Evolutionary conservation across 2,888 invertebrate genomes (phyloP).

Genomic region (Drosophila monieri): DNA sequence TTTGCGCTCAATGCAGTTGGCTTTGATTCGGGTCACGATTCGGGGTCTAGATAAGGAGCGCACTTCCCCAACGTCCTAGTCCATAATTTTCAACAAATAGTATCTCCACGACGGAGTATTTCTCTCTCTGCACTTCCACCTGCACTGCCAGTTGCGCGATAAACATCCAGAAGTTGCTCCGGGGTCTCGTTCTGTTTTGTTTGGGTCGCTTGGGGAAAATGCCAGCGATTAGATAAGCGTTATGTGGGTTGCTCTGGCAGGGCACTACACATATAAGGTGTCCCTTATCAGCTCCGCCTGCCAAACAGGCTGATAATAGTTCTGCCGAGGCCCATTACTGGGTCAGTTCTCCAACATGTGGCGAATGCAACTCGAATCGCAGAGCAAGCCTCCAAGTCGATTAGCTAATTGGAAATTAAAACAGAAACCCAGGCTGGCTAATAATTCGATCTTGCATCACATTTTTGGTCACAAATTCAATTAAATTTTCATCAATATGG

Average conservation of each 20-base stretch:
- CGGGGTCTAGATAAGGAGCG: constrained; percentile 23
- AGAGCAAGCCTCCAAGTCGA: constrained; percentile 4
- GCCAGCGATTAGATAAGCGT: constrained; percentile 64
- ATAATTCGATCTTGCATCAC: constrained; percentile 18
- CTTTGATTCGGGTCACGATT: constrained; percentile 68
- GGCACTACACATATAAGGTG: constrained; percentile 3
- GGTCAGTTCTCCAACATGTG: constrained; percentile 30
- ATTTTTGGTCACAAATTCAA: constrained; percentile 41
- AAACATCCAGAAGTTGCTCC: constrained; percentile 31
- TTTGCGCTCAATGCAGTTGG: constrained; percentile 44
- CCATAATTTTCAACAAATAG: not conserved
- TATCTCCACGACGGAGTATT: not conserved
- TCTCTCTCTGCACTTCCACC: constrained; percentile 14
- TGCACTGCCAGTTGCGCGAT: constrained; percentile 26
- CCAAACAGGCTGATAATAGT: constrained; percentile 26
- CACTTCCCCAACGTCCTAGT: not conserved
- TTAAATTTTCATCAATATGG: constrained; percentile 41
- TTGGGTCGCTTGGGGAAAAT: constrained; percentile 43
- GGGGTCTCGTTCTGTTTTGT: constrained; percentile 23
- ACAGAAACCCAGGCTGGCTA: constrained; percentile 11
- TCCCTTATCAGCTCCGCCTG: constrained; percentile 29
- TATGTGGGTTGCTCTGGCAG: constrained; percentile 16
- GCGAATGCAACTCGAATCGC: constrained; percentile 31
- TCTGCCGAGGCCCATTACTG: constrained; percentile 8
- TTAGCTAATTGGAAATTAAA: constrained; percentile 42